A percentile compares a stretch with the other conserved stretches of the same genome.
These are phyloP conservation scores for Corythoichthys intestinalis DNA, from an alignment of 2,113 vertebrate genomes.

Conservation along the genomic window DNA sequence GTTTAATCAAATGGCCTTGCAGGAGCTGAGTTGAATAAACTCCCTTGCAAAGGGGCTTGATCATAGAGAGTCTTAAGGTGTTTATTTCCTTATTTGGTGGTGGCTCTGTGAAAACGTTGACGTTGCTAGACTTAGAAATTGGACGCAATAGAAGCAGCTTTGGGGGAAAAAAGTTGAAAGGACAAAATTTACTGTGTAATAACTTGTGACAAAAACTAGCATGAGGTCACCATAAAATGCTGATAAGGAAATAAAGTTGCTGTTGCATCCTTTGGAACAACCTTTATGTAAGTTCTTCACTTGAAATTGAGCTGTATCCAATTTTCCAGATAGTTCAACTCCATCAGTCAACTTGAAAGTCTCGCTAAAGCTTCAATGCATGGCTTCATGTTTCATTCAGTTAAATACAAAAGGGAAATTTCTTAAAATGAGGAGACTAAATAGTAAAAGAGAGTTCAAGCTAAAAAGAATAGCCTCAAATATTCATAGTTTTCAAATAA, in stretches of 20 bases:
- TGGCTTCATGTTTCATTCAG: slow-evolving; percentile 38
- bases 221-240: not conserved
- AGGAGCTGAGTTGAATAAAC: not conserved
- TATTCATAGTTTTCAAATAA: not conserved
- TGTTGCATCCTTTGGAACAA: not conserved
- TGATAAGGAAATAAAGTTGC: not conserved
- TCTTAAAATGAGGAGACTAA: slow-evolving; percentile 29
- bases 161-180: not conserved
- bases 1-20: not conserved
- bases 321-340: slow-evolving; percentile 10
- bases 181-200: not conserved
- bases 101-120: not conserved
- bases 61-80: not conserved
- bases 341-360: slow-evolving; percentile 11
- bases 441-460: slow-evolving; percentile 18
- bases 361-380: slow-evolving; percentile 16
- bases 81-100: slow-evolving; percentile 11
- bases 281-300: not conserved
- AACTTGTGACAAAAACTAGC: not conserved
- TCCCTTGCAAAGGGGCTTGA: not conserved
- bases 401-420: slow-evolving; percentile 49
- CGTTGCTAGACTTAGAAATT: not conserved
- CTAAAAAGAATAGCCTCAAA: not conserved
- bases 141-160: not conserved
- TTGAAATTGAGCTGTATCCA: slow-evolving; percentile 4